Evolutionary conservation across 1,140 invertebrate genomes (phyloP).

Genomic region (Drosophila varians): DNA sequence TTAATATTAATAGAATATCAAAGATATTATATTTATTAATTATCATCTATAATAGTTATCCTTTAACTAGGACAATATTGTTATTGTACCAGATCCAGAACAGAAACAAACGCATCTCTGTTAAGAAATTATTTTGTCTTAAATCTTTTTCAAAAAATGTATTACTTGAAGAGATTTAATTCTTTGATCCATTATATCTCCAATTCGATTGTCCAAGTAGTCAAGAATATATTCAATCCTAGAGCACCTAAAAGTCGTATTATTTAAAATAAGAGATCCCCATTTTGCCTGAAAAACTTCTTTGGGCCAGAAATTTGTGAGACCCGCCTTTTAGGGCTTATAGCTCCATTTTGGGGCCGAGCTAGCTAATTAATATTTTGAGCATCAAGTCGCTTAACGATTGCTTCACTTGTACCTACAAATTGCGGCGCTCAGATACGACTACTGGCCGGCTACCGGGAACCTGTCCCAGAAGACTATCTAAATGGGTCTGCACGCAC

Average conservation of each 20-base stretch:
- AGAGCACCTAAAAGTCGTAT: too few species aligned
- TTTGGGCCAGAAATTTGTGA: background rate
- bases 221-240: background rate
- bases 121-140: too few species aligned
- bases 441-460: background rate
- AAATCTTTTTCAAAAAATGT: background rate
- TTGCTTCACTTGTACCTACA: slow-evolving; percentile 63
- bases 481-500: slow-evolving; percentile 49
- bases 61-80: too few species aligned
- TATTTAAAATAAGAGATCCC: too few species aligned
- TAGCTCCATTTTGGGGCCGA: slow-evolving; percentile 43
- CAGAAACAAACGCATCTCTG: too few species aligned
- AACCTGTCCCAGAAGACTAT: slow-evolving; percentile 40
- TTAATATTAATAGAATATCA: too few species aligned
- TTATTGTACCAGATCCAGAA: too few species aligned
- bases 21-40: too few species aligned
- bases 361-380: slow-evolving; percentile 74
- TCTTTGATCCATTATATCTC: too few species aligned
- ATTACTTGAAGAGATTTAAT: too few species aligned
- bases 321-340: slow-evolving; percentile 22
- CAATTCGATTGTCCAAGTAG: too few species aligned
- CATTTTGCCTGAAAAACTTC: background rate
- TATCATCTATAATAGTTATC: too few species aligned
- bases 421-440: slow-evolving; percentile 57
- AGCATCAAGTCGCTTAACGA: slow-evolving; percentile 64